A percentile compares a stretch with the other conserved stretches of the same genome.
Evolutionary conservation across 2,113 vertebrate genomes (phyloP).

Genomic region (Condylura cristata): DNA sequence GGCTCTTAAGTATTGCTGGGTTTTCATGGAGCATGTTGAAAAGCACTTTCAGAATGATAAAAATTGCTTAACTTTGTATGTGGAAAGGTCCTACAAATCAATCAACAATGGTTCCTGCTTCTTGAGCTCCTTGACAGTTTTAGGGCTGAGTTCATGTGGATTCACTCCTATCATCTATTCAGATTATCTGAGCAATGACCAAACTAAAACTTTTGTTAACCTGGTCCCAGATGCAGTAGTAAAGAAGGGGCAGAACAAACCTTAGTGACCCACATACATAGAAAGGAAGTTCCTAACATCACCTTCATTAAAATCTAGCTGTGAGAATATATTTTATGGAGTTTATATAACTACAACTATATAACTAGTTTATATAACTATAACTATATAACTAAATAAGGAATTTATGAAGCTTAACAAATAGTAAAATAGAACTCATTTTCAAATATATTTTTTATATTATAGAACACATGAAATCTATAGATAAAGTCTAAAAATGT

Average conservation of each 20-base stretch:
- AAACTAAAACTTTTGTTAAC: background rate
- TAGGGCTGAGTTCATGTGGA: background rate
- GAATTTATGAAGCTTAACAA: background rate
- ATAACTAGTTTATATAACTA: no score
- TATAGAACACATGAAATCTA: background rate
- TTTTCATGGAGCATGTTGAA: background rate
- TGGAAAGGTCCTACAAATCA: background rate
- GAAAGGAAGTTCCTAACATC: background rate
- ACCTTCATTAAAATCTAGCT: background rate
- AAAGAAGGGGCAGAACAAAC: background rate
- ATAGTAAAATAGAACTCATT: background rate
- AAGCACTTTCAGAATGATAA: conserved; percentile 20
- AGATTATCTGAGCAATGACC: background rate
- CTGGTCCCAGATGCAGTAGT: background rate
- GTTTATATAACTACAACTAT: no score
- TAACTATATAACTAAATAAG: no score
- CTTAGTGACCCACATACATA: background rate
- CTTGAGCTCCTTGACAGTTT: background rate
- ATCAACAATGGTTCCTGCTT: fast-evolving
- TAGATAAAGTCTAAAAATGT: background rate
- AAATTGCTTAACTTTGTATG: background rate
- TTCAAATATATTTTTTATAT: background rate
- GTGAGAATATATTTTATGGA: background rate
- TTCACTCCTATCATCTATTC: background rate
- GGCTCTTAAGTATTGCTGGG: background rate